These are phyloP conservation scores for Pachypsylla venusta DNA, from an alignment of 1,140 invertebrate genomes.

Conservation along the genomic window DNA sequence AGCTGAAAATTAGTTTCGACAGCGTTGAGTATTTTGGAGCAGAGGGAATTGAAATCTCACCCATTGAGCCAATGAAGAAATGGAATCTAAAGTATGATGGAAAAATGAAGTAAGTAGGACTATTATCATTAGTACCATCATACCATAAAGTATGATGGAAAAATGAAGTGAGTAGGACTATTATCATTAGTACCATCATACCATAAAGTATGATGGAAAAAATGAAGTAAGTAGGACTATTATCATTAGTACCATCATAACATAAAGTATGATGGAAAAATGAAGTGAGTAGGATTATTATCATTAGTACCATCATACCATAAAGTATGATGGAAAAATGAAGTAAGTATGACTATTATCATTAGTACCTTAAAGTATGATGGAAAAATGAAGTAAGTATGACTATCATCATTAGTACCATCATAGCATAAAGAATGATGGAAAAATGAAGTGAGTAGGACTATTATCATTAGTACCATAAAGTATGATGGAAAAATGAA, in stretches of 20 bases:
- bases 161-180: constrained; percentile 38
- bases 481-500: constrained; percentile 41
- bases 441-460: constrained; percentile 41
- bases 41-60: constrained; percentile 43
- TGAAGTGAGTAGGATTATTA: constrained; percentile 14
- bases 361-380: too few relatives aligned
- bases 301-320: not conserved
- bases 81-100: constrained; percentile 48
- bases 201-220: too few relatives aligned
- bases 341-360: constrained; percentile 34
- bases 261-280: too few relatives aligned
- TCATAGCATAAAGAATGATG: constrained; percentile 44
- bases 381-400: too few relatives aligned
- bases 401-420: too few relatives aligned
- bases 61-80: constrained; percentile 45
- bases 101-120: constrained; percentile 39
- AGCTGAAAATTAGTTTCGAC: not conserved
- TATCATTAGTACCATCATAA: too few relatives aligned
- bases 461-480: constrained; percentile 10
- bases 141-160: constrained; percentile 33
- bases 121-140: not conserved
- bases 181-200: too few relatives aligned
- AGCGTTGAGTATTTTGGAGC: constrained; percentile 35
- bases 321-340: constrained; percentile 39
- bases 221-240: too few relatives aligned